Base-by-base conservation (phyloP, 2,888 invertebrate genomes). In the Tetranychus piercei region DNA sequence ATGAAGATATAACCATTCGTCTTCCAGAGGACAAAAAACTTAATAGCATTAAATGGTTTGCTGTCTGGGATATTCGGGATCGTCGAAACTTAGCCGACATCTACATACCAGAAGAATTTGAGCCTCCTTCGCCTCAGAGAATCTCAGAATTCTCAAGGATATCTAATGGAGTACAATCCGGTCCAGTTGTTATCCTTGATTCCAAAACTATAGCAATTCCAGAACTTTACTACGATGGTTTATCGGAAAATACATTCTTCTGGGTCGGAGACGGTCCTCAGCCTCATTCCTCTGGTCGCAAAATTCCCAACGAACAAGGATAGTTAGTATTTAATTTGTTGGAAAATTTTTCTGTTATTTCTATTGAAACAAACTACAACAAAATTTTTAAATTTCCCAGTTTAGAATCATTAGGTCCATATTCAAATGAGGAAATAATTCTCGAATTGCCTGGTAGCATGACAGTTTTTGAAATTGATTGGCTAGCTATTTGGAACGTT, bases 201-300 rank as follows among this genome's bases (percentile, higher is more conserved):
- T 89, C 92, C 0, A 89, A 89, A 82, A 90, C 90, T 0, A 85
- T 94, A 45, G 80, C 86, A 55, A 87, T 94, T 79, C 78, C 78
- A 18, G 77, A 78, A 9, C 77, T 80, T 1, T 74, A 76, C 72
- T 80, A 79, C 72, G 78, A 79, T 74, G 80, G 80, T 6, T 76
- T 76, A n/a, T 77, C 78, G n/a, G 74, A 74, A 79, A 79, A 78
- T 69, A 79, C 90, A 0, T 90, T 89, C 82, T 93, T 94, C 83
- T 92, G 91, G 90, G 88, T 89, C 1, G 94, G 94, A 11, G 88
- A 89, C 75, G 93, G 93, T 0, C 89, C 93, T 43, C 91, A 92
- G 81, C 92, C 93, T 0, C 89, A 89, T 15, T 86, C 89, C 71
- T 88, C 89, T 79, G 94, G 93, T 1, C 84, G 84, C 78, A 89